Conservation (phyloP, 1,140 invertebrate species). For the Megathymus violae region DNA sequence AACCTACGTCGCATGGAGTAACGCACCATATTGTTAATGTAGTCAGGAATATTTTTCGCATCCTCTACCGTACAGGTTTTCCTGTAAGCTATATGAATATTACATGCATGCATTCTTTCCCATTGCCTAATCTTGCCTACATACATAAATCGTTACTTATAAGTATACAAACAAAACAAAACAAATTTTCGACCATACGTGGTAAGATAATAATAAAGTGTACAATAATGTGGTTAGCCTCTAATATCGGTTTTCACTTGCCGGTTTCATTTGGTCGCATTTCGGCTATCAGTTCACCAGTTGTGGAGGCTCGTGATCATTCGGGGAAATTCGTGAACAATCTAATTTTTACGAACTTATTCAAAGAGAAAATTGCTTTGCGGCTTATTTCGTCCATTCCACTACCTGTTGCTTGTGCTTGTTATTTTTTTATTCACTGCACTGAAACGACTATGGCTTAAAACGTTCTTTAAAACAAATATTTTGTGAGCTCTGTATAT, state of each 20-base stretch:
- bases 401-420: not conserved
- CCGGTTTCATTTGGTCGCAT: not conserved
- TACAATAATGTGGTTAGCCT: not conserved
- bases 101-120: no score
- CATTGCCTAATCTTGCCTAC: no score
- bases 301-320: not conserved
- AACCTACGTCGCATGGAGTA: no score
- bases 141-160: no score
- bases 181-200: no score
- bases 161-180: no score
- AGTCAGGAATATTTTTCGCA: no score
- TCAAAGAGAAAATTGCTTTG: not conserved
- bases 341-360: constrained; percentile 4
- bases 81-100: no score
- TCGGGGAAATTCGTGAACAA: constrained; percentile 5
- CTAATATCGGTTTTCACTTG: not conserved
- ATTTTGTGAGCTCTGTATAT: not conserved
- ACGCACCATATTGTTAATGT: no score
- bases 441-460: not conserved
- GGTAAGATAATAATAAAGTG: no score
- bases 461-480: not conserved
- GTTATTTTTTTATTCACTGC: not conserved
- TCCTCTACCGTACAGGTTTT: no score
- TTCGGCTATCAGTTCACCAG: not conserved
- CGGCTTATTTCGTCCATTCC: not conserved